Percentiles rank a stretch among this genome's conserved stretches.
Evolutionary conservation across 2,888 invertebrate genomes (phyloP).

Genomic region (Amphipyra tragopoginis): DNA sequence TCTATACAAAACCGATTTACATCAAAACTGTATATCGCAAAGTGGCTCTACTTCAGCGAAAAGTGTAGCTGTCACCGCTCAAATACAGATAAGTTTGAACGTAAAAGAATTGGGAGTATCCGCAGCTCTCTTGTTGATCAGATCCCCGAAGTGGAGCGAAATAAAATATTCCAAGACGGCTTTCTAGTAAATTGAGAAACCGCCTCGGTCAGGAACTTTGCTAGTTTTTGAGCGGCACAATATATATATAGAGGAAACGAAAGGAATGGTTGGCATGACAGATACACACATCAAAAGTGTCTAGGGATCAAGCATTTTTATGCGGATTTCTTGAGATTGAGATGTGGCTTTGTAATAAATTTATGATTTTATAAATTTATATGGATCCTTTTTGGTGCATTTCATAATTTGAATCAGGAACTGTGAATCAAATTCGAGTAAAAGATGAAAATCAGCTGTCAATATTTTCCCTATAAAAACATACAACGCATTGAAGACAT

Average conservation of each 20-base stretch:
- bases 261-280: slow-evolving; percentile 3
- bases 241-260: slow-evolving; percentile 14
- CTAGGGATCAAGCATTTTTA: too few relatives aligned
- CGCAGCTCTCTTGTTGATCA: slow-evolving; percentile 48
- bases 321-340: too few relatives aligned
- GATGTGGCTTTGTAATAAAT: too few relatives aligned
- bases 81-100: slow-evolving; percentile 34
- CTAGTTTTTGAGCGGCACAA: slow-evolving; percentile 12
- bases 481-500: too few relatives aligned
- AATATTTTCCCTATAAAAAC: too few relatives aligned
- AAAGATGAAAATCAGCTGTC: too few relatives aligned
- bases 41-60: slow-evolving; percentile 19
- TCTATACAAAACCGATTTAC: slow-evolving; percentile 21
- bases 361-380: too few relatives aligned
- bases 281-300: too few relatives aligned
- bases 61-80: slow-evolving; percentile 29
- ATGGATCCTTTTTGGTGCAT: too few relatives aligned
- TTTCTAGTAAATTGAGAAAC: slow-evolving; percentile 59
- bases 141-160: slow-evolving; percentile 46
- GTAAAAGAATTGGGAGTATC: slow-evolving; percentile 48
- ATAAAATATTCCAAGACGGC: slow-evolving; percentile 60
- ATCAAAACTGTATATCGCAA: slow-evolving; percentile 32
- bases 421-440: too few relatives aligned
- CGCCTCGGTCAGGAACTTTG: slow-evolving; percentile 30
- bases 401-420: too few relatives aligned